These are phyloP conservation scores for Lichenostomus cassidix DNA, from an alignment of 2,113 vertebrate species.

Conservation along the genomic window DNA sequence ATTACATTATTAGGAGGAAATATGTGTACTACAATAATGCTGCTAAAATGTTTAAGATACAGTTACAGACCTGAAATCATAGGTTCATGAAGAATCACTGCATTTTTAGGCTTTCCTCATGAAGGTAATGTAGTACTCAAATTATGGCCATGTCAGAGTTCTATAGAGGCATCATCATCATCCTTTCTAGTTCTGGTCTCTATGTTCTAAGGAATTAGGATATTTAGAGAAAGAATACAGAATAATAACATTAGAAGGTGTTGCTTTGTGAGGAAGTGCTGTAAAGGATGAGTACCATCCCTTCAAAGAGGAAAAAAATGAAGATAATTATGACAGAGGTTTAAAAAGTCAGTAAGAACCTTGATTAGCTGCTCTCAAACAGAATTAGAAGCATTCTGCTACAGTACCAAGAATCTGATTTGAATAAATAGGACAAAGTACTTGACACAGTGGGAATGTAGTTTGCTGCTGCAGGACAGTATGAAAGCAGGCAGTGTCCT, in stretches of 20 bases:
- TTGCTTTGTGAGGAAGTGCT: background rate
- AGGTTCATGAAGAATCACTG: background rate
- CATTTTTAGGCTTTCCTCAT: background rate
- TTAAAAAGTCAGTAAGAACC: background rate
- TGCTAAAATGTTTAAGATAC: background rate
- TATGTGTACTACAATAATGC: background rate
- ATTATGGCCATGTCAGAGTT: background rate
- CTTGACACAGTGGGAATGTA: background rate
- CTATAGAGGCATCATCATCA: background rate
- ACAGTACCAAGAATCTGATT: background rate
- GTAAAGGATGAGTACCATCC: accelerated
- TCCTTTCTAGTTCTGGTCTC: background rate
- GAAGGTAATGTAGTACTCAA: background rate
- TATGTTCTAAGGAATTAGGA: background rate
- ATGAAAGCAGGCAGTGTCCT: background rate
- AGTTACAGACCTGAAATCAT: background rate
- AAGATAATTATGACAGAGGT: background rate
- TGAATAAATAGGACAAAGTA: background rate
- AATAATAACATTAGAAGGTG: background rate
- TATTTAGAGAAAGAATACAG: background rate
- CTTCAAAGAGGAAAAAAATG: background rate
- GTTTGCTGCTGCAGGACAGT: background rate
- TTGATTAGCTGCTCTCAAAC: background rate
- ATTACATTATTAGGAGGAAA: background rate
- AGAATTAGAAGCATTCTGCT: background rate